These are phyloP conservation scores for Pao palembangensis DNA, from an alignment of 2,113 vertebrate species.

Conservation along the genomic window DNA sequence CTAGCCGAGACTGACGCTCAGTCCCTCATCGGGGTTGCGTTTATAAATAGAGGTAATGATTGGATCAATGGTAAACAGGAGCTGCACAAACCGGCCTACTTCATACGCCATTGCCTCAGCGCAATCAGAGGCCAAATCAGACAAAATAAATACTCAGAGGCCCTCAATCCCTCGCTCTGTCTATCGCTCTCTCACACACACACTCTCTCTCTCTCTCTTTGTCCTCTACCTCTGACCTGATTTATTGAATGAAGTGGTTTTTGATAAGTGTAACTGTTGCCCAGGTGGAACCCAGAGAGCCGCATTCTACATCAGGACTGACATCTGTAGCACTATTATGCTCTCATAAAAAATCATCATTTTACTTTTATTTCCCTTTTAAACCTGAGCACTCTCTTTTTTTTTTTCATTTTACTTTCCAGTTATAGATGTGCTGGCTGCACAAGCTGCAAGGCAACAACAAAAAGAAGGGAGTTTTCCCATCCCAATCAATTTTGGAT, in stretches of 20 bases:
- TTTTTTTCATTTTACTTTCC: slow-evolving; percentile 7
- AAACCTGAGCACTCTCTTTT: slow-evolving; percentile 21
- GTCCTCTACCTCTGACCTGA: slow-evolving; percentile 51
- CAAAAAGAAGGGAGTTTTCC: slow-evolving; percentile 1
- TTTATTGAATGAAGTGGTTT: slow-evolving; percentile 63
- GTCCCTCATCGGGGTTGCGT: slow-evolving; percentile 17
- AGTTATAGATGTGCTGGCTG: not conserved
- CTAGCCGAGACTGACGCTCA: slow-evolving; percentile 1
- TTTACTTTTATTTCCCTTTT: slow-evolving; percentile 39
- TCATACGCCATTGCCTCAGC: not conserved
- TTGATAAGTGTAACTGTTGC: slow-evolving; percentile 57
- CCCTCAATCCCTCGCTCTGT: not conserved
- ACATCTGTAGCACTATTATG: slow-evolving; percentile 60
- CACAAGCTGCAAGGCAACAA: slow-evolving; percentile 31
- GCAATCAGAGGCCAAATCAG: slow-evolving; percentile 8
- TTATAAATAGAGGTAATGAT: not conserved
- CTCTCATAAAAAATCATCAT: slow-evolving; percentile 53
- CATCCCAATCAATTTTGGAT: slow-evolving; percentile 3
- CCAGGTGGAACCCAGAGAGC: slow-evolving; percentile 27
- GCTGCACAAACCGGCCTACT: not conserved
- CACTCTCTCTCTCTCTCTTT: not conserved
- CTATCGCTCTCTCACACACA: too few species aligned
- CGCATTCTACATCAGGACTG: slow-evolving; percentile 52
- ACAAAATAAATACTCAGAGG: not conserved
- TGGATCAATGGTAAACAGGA: slow-evolving; percentile 13